These are phyloP conservation scores for Sparus aurata DNA, from an alignment of 2,797 vertebrate genomes.

Conservation along the genomic window DNA sequence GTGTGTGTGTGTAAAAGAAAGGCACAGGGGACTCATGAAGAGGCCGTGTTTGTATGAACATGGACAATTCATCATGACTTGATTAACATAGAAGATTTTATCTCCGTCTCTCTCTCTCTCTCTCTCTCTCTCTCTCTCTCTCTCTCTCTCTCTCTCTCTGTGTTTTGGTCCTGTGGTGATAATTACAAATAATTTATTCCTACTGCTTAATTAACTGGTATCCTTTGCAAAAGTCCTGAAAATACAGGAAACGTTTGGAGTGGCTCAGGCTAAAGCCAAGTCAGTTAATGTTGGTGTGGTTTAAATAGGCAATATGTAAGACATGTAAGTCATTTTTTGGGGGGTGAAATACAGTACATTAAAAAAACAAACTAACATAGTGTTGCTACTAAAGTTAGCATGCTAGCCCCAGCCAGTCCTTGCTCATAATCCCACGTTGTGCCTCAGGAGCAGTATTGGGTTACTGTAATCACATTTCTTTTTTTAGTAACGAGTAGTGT, in stretches of 20 bases:
- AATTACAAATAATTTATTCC: slow-evolving; percentile 83
- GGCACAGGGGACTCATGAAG: slow-evolving; percentile 81
- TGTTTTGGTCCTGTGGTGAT: slow-evolving; percentile 69
- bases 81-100: slow-evolving; percentile 83
- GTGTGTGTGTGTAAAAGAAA: slow-evolving; percentile 41
- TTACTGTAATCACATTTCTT: no score
- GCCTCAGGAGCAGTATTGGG: no score
- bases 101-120: slow-evolving; percentile 37
- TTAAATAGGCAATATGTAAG: no score
- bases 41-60: slow-evolving; percentile 80
- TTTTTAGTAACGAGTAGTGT: no score
- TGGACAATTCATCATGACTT: slow-evolving; percentile 85
- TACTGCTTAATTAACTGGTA: slow-evolving; percentile 73
- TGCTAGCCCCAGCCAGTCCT: no score
- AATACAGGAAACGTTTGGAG: slow-evolving; percentile 42
- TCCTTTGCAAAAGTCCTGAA: slow-evolving; percentile 48
- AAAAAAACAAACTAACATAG: no score
- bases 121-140: slow-evolving; percentile 6
- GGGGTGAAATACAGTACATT: no score
- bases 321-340: no score
- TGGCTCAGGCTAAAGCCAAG: slow-evolving; percentile 19
- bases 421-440: no score
- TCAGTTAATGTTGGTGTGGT: background rate
- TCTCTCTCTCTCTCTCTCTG: slow-evolving; percentile 30
- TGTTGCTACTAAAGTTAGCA: no score